These are phyloP conservation scores for Artemia sp. DNA, from an alignment of 2,888 invertebrate genomes.

Conservation along the genomic window DNA sequence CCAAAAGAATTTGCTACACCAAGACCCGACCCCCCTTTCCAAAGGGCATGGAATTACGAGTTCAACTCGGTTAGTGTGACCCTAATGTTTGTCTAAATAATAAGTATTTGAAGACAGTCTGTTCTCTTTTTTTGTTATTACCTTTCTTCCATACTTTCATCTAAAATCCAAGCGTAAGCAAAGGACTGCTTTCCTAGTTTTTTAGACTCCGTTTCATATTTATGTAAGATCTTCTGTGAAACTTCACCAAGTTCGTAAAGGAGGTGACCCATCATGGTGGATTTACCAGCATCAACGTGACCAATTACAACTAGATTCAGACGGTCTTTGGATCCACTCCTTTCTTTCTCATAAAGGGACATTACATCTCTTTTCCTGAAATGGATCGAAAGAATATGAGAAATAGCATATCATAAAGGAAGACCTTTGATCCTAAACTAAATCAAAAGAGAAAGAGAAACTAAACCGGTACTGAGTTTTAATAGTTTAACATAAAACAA, in stretches of 20 bases:
- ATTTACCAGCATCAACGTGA: conserved; percentile 95
- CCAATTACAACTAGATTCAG: conserved; percentile 80
- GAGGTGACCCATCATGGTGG: conserved; percentile 89
- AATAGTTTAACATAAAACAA: too few species aligned
- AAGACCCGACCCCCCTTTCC: too few species aligned
- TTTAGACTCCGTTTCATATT: conserved; percentile 91
- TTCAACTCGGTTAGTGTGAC: too few species aligned
- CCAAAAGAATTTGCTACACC: too few species aligned
- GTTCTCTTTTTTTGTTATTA: conserved; percentile 27
- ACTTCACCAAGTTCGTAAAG: conserved; percentile 70
- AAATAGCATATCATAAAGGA: neutral
- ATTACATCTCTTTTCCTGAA: conserved; percentile 36
- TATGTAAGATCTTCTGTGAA: conserved; percentile 73
- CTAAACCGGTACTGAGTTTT: neutral
- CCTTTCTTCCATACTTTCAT: conserved; percentile 94
- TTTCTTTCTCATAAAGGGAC: conserved; percentile 49
- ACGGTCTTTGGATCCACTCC: conserved; percentile 63
- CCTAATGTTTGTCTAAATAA: too few species aligned
- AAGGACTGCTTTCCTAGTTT: conserved; percentile 96
- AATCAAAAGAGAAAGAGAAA: neutral
- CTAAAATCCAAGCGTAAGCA: conserved; percentile 96
- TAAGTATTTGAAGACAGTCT: too few species aligned
- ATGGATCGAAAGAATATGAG: neutral
- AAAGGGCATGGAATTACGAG: too few species aligned
- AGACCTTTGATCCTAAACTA: neutral